Base-by-base conservation (phyloP, 1,140 invertebrate species). In the Notospermus geniculatus region DNA sequence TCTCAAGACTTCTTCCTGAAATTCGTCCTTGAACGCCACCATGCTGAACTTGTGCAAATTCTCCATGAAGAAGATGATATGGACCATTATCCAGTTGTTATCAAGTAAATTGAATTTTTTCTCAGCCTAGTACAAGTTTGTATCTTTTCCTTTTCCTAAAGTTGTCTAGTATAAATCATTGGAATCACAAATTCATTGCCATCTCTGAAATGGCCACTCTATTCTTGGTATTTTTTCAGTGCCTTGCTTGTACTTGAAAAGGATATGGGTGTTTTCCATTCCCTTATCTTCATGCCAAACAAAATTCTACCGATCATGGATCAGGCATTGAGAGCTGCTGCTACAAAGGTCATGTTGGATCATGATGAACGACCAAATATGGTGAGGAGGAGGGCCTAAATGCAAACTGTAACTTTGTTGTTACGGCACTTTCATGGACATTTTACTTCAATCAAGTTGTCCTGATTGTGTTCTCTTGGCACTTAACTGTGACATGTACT, bases 211-310 rank as follows among this genome's bases (percentile, higher is more conserved):
- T 45, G 25, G 17, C 15, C n/a, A 9, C 27, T 25, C 2, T 57
- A 17, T 57, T 30, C 25, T 19, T 46, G 2, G 15, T 11, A n/a
- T 22, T 55, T 69, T 83, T 81, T 65, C 76, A 89, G 88, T 78
- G 87, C 88, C 72, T 76, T 87, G 62, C 83, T 83, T 2, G 69
- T 90, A 53, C 86, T 87, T 77, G 87, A 87, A 71, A 81, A 75
- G 57, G 82, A 84, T 73, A 73, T 83, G 11, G 77, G 84, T 59
- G 72, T 85, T 22, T 87, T 85, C 25, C 82, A 86, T 66, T 79
- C 81, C 59, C 78, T 90, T 57, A 73, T 88, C 30, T 76, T 77
- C 9, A 70, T 77, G 45, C 86, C 88, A n/a, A 75, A 80, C 41
- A 67, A 82, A 58, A 77, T 85, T 57, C 75, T 89, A 62, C 83